Conservation (phyloP, 2,797 vertebrate genomes). For the Eutrigla gurnardus region DNA sequence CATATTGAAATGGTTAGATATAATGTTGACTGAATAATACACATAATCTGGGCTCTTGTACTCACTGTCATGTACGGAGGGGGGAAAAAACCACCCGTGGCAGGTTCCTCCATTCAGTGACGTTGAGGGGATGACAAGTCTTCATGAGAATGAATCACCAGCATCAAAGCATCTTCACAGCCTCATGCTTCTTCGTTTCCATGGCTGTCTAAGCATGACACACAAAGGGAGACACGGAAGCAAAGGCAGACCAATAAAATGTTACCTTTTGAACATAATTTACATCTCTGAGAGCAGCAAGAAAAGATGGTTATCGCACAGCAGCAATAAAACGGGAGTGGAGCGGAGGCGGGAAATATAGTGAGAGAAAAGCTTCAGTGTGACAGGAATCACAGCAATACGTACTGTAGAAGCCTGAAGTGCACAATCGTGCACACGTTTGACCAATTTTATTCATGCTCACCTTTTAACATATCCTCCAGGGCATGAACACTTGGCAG, state of each 20-base stretch:
- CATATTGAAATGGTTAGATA: background rate
- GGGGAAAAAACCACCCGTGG: background rate
- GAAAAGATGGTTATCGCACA: conserved; percentile 34
- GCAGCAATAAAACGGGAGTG: conserved; percentile 10
- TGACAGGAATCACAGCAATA: conserved; percentile 15
- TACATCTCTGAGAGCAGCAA: conserved; percentile 26
- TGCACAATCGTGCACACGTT: conserved; percentile 3
- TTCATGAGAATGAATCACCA: conserved; percentile 74
- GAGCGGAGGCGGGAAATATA: background rate
- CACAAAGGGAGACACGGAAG: conserved; percentile 1
- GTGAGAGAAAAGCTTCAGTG: conserved; percentile 1
- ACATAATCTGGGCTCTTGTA: conserved; percentile 9
- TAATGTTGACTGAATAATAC: background rate
- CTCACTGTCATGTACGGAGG: conserved; percentile 14
- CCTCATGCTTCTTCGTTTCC: conserved; percentile 74
- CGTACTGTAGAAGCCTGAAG: background rate
- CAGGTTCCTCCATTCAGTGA: conserved; percentile 35
- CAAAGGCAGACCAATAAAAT: conserved; percentile 34
- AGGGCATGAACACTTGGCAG: conserved; percentile 6
- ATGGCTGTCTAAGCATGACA: conserved; percentile 54
- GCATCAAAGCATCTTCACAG: conserved; percentile 63
- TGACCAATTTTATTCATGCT: conserved; percentile 14
- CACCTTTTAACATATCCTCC: conserved; percentile 13
- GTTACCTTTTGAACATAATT: conserved; percentile 31
- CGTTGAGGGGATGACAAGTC: conserved; percentile 57